These are phyloP conservation scores for Sapajus apella DNA, from an alignment of 2,113 vertebrate genomes.

Conservation along the genomic window DNA sequence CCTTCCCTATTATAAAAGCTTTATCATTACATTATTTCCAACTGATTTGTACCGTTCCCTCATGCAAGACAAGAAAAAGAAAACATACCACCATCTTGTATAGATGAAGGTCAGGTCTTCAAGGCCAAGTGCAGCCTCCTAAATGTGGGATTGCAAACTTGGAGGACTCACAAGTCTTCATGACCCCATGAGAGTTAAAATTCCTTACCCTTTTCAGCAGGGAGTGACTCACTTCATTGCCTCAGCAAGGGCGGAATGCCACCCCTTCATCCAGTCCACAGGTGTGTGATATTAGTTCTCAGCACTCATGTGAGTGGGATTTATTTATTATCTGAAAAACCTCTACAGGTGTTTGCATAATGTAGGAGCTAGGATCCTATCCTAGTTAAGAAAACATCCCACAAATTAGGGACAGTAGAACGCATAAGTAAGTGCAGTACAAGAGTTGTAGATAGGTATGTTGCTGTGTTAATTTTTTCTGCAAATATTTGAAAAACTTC, in stretches of 20 bases:
- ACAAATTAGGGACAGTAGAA: neutral
- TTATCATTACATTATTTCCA: neutral
- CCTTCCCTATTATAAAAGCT: neutral
- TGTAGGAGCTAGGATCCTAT: neutral
- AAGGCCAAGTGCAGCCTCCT: neutral
- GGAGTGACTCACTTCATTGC: accelerated
- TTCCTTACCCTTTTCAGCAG: too few relatives aligned
- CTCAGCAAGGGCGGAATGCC: too few relatives aligned
- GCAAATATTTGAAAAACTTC: neutral
- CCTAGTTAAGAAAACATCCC: neutral
- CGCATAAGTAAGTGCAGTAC: neutral
- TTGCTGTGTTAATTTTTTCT: neutral
- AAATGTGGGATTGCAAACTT: neutral
- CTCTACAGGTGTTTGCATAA: neutral
- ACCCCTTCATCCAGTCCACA: accelerated
- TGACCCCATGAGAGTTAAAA: neutral
- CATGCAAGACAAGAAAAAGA: neutral
- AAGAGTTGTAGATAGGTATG: neutral
- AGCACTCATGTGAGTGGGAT: accelerated
- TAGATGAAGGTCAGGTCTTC: neutral
- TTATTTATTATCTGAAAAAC: neutral
- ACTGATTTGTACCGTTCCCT: neutral
- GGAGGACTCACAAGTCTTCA: neutral
- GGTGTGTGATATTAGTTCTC: accelerated
- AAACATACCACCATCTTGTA: neutral